phyloP scores from a whole-genome alignment of 2,888 invertebrate genomes.

The Zhuqinia jingwanae region DNA sequence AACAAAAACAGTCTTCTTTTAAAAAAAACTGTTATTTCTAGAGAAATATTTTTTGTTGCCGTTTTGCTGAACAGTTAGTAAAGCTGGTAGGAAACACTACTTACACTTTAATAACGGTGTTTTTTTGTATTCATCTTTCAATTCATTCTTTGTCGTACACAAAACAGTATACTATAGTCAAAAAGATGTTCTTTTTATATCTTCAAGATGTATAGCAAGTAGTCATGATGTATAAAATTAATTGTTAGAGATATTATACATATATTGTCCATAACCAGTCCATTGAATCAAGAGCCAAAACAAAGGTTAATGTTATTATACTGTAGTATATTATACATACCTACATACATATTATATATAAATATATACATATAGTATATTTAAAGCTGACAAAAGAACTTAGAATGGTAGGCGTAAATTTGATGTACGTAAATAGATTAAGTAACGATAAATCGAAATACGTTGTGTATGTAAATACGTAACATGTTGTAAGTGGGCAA shows the following conservation, averaged over 20 bases:
- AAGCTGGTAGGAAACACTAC: not conserved
- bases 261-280: slow-evolving; percentile 42
- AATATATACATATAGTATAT: not conserved
- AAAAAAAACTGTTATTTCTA: not conserved
- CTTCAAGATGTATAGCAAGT: slow-evolving; percentile 3
- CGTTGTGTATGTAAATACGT: too few species aligned
- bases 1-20: not conserved
- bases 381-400: not conserved
- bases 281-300: slow-evolving; percentile 44
- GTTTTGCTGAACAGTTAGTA: not conserved
- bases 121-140: not conserved
- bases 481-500: too few species aligned
- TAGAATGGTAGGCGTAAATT: not conserved
- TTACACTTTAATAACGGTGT: not conserved
- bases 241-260: too few species aligned
- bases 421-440: too few species aligned
- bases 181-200: not conserved
- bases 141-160: not conserved
- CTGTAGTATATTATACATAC: too few species aligned
- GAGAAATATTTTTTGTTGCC: not conserved
- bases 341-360: too few species aligned
- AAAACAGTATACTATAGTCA: not conserved
- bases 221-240: too few species aligned
- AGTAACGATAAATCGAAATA: not conserved
- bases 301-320: too few species aligned